Evolutionary conservation across 2,113 vertebrate species (phyloP), one percentile per base, ranked within the genome.

Genomic region (Lagopus muta): DNA sequence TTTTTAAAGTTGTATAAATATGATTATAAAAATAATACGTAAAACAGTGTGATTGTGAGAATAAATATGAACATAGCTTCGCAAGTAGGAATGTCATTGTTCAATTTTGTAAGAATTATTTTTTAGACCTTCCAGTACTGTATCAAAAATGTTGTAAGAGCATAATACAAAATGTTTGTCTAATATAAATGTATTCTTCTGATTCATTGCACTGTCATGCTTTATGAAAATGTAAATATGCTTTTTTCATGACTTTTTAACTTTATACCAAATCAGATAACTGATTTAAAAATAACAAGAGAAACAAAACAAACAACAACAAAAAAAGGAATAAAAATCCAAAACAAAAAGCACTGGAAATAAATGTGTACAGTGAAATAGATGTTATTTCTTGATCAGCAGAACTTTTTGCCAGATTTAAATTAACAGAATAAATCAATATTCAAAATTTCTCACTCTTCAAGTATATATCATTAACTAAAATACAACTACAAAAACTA

Each of bases 331-430:
- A 52, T 24, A 27, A 52, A 52, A 52, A 52, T 50, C 6, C 24
- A 52, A 52, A 25, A 27, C 7, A 32, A 11, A 32, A 6, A 42
- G 50, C 34, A 71, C 17, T 52, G 15, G 6, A 61, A 27, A 7
- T 11, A 40, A 52, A 72, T 54, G 4, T 62, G 8, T 73, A 54
- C 80, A 89, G 22, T 4, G 47, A 67, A 36, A 34, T 10, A 80
- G 10, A 28, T 1, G 0, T 1, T 79, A 14, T 30, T 54, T 75
- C 5, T 30, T 58, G 4, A 11, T 48, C 27, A 62, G n/a, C 10
- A 70, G 17, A 88, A 88, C 11, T 58, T 21, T 6, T 54, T 77
- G 25, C 25, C 15, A 62, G 14, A 86, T 10, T 27, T 38, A 61
- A 77, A 72, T 66, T 28, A 60, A 72, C 2, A 82, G 32, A 79